Evolutionary conservation across 2,797 vertebrate genomes (phyloP), one percentile per base, ranked within the genome.

Genomic region (Pithecia hirsuta): DNA sequence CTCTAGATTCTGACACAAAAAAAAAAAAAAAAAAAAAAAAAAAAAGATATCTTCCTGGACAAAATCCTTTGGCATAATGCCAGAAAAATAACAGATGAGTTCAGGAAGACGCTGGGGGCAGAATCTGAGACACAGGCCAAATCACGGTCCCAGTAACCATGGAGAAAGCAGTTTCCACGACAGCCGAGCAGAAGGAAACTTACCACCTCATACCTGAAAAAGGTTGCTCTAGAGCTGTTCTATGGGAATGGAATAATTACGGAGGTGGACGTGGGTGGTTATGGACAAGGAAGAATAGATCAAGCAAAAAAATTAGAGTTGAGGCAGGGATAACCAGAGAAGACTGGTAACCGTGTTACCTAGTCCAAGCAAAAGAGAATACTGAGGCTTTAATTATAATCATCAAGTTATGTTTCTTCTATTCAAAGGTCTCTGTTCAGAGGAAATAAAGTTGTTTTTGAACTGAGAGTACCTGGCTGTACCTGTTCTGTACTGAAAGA

Each of bases 281-380:
- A n/a, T 6, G n/a, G 70, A 50, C 33, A 48, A 79, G 28, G 22
- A 61, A 70, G 78, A 44, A 2, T 1, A 30, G 75, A 9, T 61
- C 24, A 24, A 50, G n/a, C 10, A 72, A 10, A 61, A 39, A 41
- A 24, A 9, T 13, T 20, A n/a, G 57, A 36, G 26, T 22, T 0
- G 15, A 39, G 75, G 19, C 14, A 9, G 41, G 44, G 13, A 2
- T 46, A 33, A 4, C 26, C 15, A 44, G 28, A 76, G 81, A 36
- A 8, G 24, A 67, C 2, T 13, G 3, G 33, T 5, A 41, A 39
- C 67, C 1, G 0, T 1, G 22, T 19, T 20, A 26, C 39, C 20
- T 14, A 3, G 14, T 33, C 39, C 7, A 14, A 50, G 61, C 41
- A 36, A 19, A 26, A 30, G 41, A 20, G 59, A 75, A 20, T 13